Base-by-base conservation (phyloP, 2,888 invertebrate genomes). In the Euplagia quadripunctaria region DNA sequence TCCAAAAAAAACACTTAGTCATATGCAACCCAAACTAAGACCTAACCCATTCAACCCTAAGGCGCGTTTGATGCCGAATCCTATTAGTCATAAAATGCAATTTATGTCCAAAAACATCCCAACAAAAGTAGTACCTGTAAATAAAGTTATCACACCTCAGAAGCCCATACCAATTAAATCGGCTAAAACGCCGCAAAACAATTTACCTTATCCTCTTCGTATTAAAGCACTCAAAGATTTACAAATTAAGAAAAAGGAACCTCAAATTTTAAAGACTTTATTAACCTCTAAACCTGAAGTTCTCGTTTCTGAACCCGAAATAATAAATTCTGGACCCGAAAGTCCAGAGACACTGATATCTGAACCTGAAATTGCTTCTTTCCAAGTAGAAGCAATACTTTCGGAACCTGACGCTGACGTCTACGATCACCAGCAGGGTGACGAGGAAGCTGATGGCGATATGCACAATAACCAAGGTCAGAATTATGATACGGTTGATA, bases 31-130 rank as follows among this genome's bases (percentile, higher is more conserved):
- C 7, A 96, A 96, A 90, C 88, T 95, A 17, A 90, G 96, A 82
- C 95, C 95, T 0, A 96, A 96, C 78, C 96, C 96, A 4, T 96
- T 96, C 79, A 96, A 96, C 76, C 95, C 96, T 17, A 96, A 96
- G 88, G 92, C 96, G 16, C 89, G 96, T 42, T 87, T 96, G 71
- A 93, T 96, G 93, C 96, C 96, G n/a, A 95, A 96, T 82, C 94
- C 94, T 16, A 93, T 95, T 71, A 95, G 91, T 83, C 94, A 94
- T 83, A 96, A 95, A 89, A 93, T 95, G 91, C 92, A 95, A 84
- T 89, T 92, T 16, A 80, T 94, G 72, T 89, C 92, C 65, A 93
- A 94, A 86, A 86, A 89, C 4, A 89, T 90, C 68, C 89, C 91
- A 43, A 77, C 87, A 12, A 94, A 93, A 90, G 88, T 92, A 69